Evolutionary conservation across 2,113 vertebrate genomes (phyloP).

Genomic region (Vicugna pacos): DNA sequence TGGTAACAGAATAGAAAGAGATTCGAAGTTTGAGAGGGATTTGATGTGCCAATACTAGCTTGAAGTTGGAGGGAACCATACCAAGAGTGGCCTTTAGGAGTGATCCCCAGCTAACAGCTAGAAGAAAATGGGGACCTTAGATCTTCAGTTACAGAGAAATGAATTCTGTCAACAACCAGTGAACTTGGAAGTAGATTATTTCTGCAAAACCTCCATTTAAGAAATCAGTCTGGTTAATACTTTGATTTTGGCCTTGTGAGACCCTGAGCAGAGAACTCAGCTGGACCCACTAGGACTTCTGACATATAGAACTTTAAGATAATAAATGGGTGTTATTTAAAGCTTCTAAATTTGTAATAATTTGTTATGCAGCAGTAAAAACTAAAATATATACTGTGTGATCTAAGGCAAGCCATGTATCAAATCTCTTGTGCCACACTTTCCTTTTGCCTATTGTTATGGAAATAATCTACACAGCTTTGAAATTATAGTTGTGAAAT

Average conservation of each 20-base stretch:
- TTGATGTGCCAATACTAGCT: background rate
- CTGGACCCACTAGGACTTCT: background rate
- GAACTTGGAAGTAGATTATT: background rate
- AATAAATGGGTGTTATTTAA: background rate
- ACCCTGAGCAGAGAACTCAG: background rate
- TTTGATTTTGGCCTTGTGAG: background rate
- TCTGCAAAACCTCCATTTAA: background rate
- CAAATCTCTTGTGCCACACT: background rate
- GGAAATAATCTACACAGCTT: background rate
- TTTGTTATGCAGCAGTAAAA: constrained; percentile 1
- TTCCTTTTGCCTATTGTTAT: constrained; percentile 10
- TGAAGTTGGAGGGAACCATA: background rate
- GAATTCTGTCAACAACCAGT: background rate
- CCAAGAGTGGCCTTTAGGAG: background rate
- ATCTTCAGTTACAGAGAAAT: background rate
- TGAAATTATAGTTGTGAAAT: constrained; percentile 35
- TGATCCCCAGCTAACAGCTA: background rate
- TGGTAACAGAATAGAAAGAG: background rate
- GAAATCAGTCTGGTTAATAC: background rate
- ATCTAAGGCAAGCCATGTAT: background rate
- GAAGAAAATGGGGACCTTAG: constrained; percentile 6
- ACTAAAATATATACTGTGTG: background rate
- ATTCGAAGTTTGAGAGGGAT: background rate
- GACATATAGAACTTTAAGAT: background rate
- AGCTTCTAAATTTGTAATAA: background rate